Conservation (phyloP, 2,113 vertebrate species). For the Neodon shergylaensis region DNA sequence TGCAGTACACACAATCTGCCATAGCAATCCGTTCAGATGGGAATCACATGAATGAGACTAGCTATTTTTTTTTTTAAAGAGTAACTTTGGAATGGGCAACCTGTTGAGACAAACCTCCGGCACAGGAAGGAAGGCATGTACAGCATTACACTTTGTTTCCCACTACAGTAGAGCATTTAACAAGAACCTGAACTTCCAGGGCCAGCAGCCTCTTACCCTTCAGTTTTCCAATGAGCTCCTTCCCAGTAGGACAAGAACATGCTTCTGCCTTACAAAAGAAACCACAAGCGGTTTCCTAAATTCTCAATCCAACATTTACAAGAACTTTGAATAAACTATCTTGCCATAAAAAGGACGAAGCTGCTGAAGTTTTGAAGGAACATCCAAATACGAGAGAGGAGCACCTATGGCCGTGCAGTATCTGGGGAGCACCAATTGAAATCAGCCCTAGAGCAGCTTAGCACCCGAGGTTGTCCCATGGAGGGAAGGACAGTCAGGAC, state of each 20-base stretch:
- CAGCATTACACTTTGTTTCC: slow-evolving; percentile 62
- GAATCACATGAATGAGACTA: background rate
- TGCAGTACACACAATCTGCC: slow-evolving; percentile 7
- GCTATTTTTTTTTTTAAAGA: slow-evolving; percentile 45
- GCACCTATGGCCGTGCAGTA: background rate
- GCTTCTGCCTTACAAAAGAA: slow-evolving; percentile 38
- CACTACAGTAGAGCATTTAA: slow-evolving; percentile 58
- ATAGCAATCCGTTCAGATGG: background rate
- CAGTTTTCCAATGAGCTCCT: slow-evolving; percentile 34
- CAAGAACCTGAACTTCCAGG: background rate
- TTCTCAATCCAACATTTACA: slow-evolving; percentile 49
- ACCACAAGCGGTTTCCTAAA: slow-evolving; percentile 20
- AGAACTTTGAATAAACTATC: slow-evolving; percentile 24
- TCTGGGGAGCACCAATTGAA: background rate
- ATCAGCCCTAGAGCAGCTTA: background rate
- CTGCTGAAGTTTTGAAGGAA: background rate
- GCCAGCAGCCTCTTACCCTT: slow-evolving; percentile 31
- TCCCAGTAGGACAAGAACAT: background rate
- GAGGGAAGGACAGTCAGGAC: background rate
- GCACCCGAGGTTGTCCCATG: background rate
- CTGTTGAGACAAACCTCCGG: slow-evolving; percentile 64
- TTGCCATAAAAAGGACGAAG: slow-evolving; percentile 42
- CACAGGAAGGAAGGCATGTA: background rate
- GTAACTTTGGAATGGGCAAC: slow-evolving; percentile 71
- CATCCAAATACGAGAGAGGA: slow-evolving; percentile 25